Evolutionary conservation across 2,888 invertebrate species (phyloP), one percentile per base, ranked within the genome.

Genomic region (Syrista parreyssii): DNA sequence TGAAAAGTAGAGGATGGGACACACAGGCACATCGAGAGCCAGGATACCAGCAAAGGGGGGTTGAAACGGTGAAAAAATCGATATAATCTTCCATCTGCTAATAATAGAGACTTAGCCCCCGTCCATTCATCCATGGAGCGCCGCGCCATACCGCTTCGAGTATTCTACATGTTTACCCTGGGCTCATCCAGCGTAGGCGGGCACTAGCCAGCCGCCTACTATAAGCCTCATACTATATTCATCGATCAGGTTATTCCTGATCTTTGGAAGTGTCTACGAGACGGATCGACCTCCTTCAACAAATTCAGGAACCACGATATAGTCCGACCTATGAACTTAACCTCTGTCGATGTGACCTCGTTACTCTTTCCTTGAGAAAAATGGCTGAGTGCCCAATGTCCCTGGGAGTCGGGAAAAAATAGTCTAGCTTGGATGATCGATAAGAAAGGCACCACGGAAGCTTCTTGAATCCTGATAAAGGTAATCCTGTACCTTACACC

Each of bases 21-120:
- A 72, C 78, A 75, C 68, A 79, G 55, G 68, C 75, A 76, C 75
- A 68, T 15, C 55, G 55, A 55, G 73, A 68, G 69, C 55, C 69
- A 33, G 31, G 68, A 76, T 12, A 75, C 75, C 68, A 73, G 15
- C 33, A 82, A 75, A 34, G 78, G 74, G 77, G 69, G 77, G 73
- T 75, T 74, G 76, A 80, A 75, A 78, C 74, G 74, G 78, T 73
- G 78, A 87, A 89, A 87, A 89, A 89, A 90, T 90, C 90, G 89
- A 90, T 90, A 88, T 88, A 90, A 90, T 90, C 89, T 89, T 86
- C 87, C 89, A 89, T 90, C 89, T 89, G 89, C 89, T 90, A 89
- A 90, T 90, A 90, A 90, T 87, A 88, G 89, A 87, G 87, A 89
- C 86, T 88, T 87, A 88, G 87, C 85, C 55, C 84, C 86, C 84